A percentile compares a stretch with the other conserved stretches of the same genome.
phyloP scores from a whole-genome alignment of 1,140 invertebrate genomes.

The Scaptomyza graminum region DNA sequence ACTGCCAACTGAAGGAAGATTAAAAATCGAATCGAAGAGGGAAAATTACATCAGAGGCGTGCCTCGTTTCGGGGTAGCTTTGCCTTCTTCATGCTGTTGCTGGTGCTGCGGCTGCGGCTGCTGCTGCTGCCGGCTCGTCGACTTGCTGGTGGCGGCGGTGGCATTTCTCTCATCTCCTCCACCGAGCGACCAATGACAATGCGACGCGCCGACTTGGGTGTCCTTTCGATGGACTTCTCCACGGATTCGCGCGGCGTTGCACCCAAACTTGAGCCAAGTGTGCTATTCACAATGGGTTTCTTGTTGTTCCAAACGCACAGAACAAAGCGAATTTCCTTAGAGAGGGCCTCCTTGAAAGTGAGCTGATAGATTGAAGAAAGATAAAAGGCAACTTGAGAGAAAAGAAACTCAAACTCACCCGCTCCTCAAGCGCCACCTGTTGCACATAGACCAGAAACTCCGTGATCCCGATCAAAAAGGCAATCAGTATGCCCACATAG shows the following conservation, averaged over 20 bases:
- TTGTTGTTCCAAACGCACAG: constrained; percentile 78
- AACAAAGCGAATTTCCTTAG: constrained; percentile 70
- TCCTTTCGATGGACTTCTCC: constrained; percentile 63
- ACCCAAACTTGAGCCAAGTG: constrained; percentile 56
- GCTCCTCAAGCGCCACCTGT: constrained; percentile 90
- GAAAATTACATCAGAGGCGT: constrained; percentile 23
- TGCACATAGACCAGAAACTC: constrained; percentile 94
- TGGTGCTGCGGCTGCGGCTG: not conserved
- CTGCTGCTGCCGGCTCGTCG: constrained; percentile 8
- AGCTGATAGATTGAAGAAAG: constrained; percentile 76
- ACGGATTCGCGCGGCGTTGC: constrained; percentile 52
- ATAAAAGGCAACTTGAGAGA: not conserved
- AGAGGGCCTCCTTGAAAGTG: constrained; percentile 66
- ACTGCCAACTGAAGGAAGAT: not conserved
- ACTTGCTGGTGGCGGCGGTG: constrained; percentile 23
- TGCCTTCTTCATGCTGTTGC: constrained; percentile 14
- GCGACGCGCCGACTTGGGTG: constrained; percentile 60
- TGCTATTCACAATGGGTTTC: constrained; percentile 60
- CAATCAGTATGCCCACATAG: constrained; percentile 87
- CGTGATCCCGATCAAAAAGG: constrained; percentile 87
- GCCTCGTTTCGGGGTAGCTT: constrained; percentile 24
- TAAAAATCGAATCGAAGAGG: not conserved
- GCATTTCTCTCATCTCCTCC: constrained; percentile 67
- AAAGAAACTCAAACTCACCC: constrained; percentile 65
- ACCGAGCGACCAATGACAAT: constrained; percentile 62